Base-by-base conservation (phyloP, 2,113 vertebrate species). In the Dendropsophus ebraccatus region DNA sequence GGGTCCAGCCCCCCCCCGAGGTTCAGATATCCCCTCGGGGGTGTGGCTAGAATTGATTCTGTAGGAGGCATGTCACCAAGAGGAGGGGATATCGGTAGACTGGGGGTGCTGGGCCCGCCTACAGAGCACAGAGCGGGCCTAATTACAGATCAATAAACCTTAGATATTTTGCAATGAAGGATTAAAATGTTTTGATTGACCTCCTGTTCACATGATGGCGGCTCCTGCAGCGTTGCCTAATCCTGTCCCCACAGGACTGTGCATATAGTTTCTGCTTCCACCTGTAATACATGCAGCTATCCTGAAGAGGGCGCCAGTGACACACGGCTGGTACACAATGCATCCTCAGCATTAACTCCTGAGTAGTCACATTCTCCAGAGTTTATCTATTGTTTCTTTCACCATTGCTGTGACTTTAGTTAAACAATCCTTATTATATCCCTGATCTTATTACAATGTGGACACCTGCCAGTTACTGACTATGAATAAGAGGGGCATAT, bases 241-340 rank as follows among this genome's bases (percentile, higher is more conserved):
- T 50, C 12, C 49, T 50, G 49, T 14, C 2, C 19, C 23, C 25
- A 9, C 28, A 67, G 14, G 28, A 21, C 58, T 32, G 28, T 67
- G 28, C 12, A 19, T 19, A 28, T 25, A 2, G 1, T 74, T 30
- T 54, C 0, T 32, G 2, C 21, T 25, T n/a, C 4, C n/a, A 11
- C 19, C 41, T 60, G 76, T 79, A 79, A 41, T 79, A 5, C 9
- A 37, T 5, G 9, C 30, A n/a, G 11, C 35, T 21, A n/a, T 79
- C 76, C 76, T 58, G 54, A 11, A 58, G 76, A 79, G 76, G 52
- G 54, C 54, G 6, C 14, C 76, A 79, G 76, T 79, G n/a, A 58
- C 54, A 54, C 76, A 79, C 52, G 4, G n/a, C 45, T 73, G 37
- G 23, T 6, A 25, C 32, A 45, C 10, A 30, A 56, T 78, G 9